Evolutionary conservation across 2,113 vertebrate genomes (phyloP).

Genomic region (Nipponia nippon): DNA sequence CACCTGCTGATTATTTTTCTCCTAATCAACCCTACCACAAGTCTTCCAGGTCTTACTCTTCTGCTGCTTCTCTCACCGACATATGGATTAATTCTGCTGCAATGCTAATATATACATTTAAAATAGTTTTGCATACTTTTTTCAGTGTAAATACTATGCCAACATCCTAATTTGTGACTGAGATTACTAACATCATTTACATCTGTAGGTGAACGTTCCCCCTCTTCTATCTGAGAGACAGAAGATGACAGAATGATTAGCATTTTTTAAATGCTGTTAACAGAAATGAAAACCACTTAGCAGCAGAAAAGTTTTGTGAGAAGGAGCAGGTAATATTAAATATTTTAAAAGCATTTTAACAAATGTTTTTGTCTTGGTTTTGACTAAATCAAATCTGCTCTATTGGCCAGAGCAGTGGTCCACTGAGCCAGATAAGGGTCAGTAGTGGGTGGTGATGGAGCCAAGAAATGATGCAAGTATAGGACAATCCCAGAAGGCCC

Average conservation of each 20-base stretch:
- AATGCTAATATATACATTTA: background rate
- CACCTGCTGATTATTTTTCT: background rate
- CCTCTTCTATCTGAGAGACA: slow-evolving; percentile 39
- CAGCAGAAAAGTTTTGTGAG: slow-evolving; percentile 58
- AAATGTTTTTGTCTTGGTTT: background rate
- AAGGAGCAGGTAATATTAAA: slow-evolving; percentile 22
- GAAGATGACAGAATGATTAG: slow-evolving; percentile 46
- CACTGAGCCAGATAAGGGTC: background rate
- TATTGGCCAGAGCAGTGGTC: background rate
- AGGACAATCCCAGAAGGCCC: background rate
- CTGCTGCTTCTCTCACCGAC: background rate
- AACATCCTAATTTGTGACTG: background rate
- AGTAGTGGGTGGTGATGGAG: background rate
- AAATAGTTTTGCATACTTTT: background rate
- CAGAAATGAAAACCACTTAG: slow-evolving; percentile 54
- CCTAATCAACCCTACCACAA: background rate
- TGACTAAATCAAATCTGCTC: background rate
- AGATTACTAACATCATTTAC: background rate
- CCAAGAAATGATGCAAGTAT: background rate
- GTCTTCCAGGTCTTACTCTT: background rate
- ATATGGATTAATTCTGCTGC: background rate
- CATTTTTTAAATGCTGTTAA: slow-evolving; percentile 23
- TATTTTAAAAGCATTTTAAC: slow-evolving; percentile 43
- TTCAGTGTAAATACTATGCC: background rate
- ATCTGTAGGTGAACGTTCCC: background rate